Percentiles rank a stretch among this genome's conserved stretches.
Conservation (phyloP, 2,113 vertebrate species). For the Neopipo cinnamomea region DNA sequence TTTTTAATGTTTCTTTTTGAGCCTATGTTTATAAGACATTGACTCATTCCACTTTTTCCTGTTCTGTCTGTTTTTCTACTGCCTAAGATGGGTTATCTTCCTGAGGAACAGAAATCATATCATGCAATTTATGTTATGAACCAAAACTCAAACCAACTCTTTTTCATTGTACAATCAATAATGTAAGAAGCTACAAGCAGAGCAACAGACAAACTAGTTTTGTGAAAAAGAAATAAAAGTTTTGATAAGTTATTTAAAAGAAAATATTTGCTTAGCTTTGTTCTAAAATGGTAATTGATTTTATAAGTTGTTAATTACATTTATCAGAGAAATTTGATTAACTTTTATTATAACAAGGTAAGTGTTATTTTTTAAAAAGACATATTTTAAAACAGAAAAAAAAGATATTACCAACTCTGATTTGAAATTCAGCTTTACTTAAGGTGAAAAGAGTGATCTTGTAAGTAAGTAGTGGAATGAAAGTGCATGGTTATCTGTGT, state of each 20-base stretch:
- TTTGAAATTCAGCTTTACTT: not conserved
- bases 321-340: not conserved
- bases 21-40: not conserved
- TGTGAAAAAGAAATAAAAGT: not conserved
- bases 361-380: not conserved
- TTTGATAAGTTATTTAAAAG: not conserved
- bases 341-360: not conserved
- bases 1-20: not conserved
- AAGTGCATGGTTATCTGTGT: not conserved
- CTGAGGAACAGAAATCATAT: not conserved
- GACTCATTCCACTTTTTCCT: not conserved
- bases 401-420: not conserved
- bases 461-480: not conserved
- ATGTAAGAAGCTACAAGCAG: not conserved
- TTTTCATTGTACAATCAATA: not conserved
- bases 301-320: not conserved
- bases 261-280: not conserved
- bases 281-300: not conserved
- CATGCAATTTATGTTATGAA: not conserved
- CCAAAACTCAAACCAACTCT: not conserved
- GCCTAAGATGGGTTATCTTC: not conserved
- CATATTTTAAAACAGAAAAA: not conserved
- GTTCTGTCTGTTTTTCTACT: not conserved
- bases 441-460: not conserved
- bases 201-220: not conserved